These are phyloP conservation scores for Cryptocheilus praepositus DNA, from an alignment of 2,888 invertebrate genomes.

Conservation along the genomic window DNA sequence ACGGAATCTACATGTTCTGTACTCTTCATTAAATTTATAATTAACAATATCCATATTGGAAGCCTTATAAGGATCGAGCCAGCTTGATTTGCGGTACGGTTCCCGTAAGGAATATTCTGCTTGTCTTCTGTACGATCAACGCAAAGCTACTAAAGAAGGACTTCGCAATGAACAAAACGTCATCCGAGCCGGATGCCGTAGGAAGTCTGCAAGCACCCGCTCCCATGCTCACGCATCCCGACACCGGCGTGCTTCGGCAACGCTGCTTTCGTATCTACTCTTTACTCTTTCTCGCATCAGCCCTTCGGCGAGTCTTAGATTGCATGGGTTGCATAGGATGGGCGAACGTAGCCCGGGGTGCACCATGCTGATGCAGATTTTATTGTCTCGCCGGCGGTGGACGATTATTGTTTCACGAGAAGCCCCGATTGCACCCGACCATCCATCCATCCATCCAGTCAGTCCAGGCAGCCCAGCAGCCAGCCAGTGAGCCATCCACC, in stretches of 20 bases:
- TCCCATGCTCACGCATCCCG: too few species aligned
- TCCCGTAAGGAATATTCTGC: too few species aligned
- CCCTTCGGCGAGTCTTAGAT: conserved; percentile 6
- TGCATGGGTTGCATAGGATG: neutral
- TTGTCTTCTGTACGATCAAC: too few species aligned
- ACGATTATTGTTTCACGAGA: conserved; percentile 26
- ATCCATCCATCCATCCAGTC: neutral
- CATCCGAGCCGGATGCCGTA: too few species aligned
- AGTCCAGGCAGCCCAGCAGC: neutral
- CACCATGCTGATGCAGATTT: conserved; percentile 35
- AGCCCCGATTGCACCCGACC: conserved; percentile 13
- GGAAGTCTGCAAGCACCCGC: too few species aligned
- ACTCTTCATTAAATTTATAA: too few species aligned
- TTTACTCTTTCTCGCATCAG: neutral
- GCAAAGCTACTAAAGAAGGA: too few species aligned
- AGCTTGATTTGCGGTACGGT: too few species aligned
- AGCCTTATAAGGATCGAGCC: too few species aligned
- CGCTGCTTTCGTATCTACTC: neutral
- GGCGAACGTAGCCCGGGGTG: conserved; percentile 5
- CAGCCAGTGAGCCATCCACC: neutral
- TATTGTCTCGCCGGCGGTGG: conserved; percentile 33
- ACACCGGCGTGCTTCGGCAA: neutral
- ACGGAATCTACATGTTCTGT: too few species aligned
- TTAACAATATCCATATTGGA: too few species aligned
- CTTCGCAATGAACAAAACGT: too few species aligned